Base-by-base conservation (phyloP, 2,113 vertebrate genomes). In the Edolisoma coerulescens region DNA sequence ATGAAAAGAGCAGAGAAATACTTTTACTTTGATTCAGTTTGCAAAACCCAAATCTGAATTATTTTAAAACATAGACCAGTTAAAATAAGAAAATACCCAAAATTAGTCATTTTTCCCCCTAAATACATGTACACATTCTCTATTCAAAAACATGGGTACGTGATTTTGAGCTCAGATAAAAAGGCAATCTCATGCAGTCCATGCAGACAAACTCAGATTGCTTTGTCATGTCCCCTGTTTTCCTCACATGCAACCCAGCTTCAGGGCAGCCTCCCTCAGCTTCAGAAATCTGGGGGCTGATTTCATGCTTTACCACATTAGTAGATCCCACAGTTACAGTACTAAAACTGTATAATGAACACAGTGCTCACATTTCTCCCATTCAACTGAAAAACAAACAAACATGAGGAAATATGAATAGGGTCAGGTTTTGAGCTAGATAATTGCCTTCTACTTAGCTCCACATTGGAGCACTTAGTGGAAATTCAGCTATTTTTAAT, bases 401-500 rank as follows among this genome's bases (percentile, higher is more conserved):
- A 93, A 71, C 52, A 54, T 14, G 15, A 67, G 47, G 18, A 92
- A 83, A 88, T 60, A 69, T 12, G 5, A 91, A 84, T 28, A 68
- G 10, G 27, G 74, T 77, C 60, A 78, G 24, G 52, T 71, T 94
- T 87, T 84, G 33, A 54, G 47, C 50, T 54, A 45, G 74, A 74
- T 87, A 93, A 95, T 70, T 77, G 16, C 26, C 44, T 89, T 84
- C 68, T 81, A 57, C 89, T 80, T 93, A 74, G 50, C 50, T 61
- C 22, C 47, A 50, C 44, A 6, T 54, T 79, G 54, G 64, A 91
- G 33, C 11, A 74, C 42, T 87, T 78, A 45, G 37, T 67, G 27
- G 50, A 95, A 92, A 94, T 64, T 89, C 37, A 57, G 42, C 71
- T 91, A 60, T 89, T 95, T 92, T 95, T 91, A 54, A 84, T 87